These are phyloP conservation scores for Drosophila tristis DNA, from an alignment of 1,140 invertebrate genomes.

Conservation along the genomic window DNA sequence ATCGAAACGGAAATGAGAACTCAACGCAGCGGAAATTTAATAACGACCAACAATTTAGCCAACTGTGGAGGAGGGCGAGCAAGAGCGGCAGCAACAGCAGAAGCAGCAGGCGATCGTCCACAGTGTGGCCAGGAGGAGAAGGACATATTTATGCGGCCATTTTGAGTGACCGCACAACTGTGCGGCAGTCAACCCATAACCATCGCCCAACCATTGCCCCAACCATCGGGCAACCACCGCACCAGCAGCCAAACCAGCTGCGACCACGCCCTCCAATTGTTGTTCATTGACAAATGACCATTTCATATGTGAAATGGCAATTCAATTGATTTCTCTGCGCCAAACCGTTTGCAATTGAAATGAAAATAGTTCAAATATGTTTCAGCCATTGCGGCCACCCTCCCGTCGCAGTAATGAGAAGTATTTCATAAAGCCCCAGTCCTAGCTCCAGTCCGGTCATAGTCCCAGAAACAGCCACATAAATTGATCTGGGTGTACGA, in stretches of 20 bases:
- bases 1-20: constrained; percentile 81
- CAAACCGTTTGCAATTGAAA: constrained; percentile 77
- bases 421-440: constrained; percentile 71
- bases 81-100: constrained; percentile 15
- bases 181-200: constrained; percentile 41
- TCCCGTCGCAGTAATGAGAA: constrained; percentile 61
- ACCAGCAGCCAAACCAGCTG: constrained; percentile 38
- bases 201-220: not conserved
- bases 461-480: constrained; percentile 26
- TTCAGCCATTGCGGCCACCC: constrained; percentile 47
- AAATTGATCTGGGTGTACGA: constrained; percentile 35
- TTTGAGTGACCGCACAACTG: constrained; percentile 71
- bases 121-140: constrained; percentile 34
- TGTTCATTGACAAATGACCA: constrained; percentile 82
- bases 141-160: constrained; percentile 82
- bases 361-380: constrained; percentile 83
- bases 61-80: constrained; percentile 7
- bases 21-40: constrained; percentile 81
- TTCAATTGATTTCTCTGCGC: constrained; percentile 78
- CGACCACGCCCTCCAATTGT: constrained; percentile 60
- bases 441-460: not conserved
- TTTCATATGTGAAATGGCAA: constrained; percentile 82
- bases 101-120: constrained; percentile 29
- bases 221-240: constrained; percentile 11
- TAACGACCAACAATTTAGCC: constrained; percentile 80